Base-by-base conservation (phyloP, 92 coral and sea anemone species). In the Galaxea fascicularis region DNA sequence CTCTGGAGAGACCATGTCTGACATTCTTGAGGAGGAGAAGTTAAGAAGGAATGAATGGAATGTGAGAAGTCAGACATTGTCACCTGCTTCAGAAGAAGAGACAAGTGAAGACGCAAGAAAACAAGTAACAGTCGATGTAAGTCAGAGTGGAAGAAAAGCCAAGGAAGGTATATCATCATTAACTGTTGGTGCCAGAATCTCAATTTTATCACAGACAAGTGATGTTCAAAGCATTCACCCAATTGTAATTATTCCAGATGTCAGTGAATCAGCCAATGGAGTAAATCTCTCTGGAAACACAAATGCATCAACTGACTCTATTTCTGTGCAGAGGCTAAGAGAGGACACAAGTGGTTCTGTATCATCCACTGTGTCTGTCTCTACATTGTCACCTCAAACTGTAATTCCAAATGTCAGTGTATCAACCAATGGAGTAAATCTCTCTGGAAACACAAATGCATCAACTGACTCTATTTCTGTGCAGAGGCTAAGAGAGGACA, bases 1-100 rank as follows among this genome's bases (percentile, higher is more conserved):
- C 20, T 67, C 72, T 15, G 82, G 82, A 60, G 82, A 77, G 64
- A 60, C 59, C 16, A 62, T 77, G 31, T 62, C 58, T 2, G 26
- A 77, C 52, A 77, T 77, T 16, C 58, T 77, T 39, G 7, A 62
- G 8, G 57, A 77, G 1, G 82, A 77, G 0, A 54, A 77, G 35
- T 64, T 17, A 22, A 39, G 20, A 60, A 60, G 82, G 41, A 46
- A 15, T 0, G 29, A 16, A 21, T 5, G 45, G 4, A 8, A 8
- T 44, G 39, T 13, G 41, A 20, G 0, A 14, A 56, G 51, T 57
- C 20, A 30, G n/a, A 10, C 22, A 17, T 13, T 65, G 1, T 4
- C 47, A 11, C 24, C 51, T 20, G 29, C 17, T 28, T 4, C 26
- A 30, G 51, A 74, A 28, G 49, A n/a, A 6, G 49, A 30, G 20